Percentiles rank a stretch among this genome's conserved stretches.
These are phyloP conservation scores for Lutjanus argentimaculatus DNA, from an alignment of 2,797 vertebrate genomes.

Conservation along the genomic window DNA sequence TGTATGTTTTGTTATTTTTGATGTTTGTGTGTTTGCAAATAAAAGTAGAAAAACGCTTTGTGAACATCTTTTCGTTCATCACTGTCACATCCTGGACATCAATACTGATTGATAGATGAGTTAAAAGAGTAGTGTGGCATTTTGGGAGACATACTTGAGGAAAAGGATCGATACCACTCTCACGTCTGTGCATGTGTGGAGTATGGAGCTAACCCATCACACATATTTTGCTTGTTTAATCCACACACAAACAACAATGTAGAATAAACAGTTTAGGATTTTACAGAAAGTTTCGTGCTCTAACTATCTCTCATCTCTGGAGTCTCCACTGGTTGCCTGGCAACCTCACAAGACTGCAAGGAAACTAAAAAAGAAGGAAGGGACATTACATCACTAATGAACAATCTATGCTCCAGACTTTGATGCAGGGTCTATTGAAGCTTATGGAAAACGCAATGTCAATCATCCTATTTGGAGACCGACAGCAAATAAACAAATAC, in stretches of 20 bases:
- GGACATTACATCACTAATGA: too few species aligned
- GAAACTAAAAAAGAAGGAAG: too few species aligned
- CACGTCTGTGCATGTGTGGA: background rate
- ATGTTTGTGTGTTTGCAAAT: slow-evolving; percentile 81
- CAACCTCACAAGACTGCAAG: slow-evolving; percentile 14
- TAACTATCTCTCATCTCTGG: slow-evolving; percentile 7
- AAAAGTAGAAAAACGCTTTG: slow-evolving; percentile 69
- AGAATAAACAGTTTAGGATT: slow-evolving; percentile 18
- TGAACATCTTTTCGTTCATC: slow-evolving; percentile 16
- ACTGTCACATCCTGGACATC: background rate
- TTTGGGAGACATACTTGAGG: background rate
- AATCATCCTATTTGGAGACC: too few species aligned
- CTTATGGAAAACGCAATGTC: too few species aligned
- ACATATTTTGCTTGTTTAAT: background rate
- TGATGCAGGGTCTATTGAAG: too few species aligned
- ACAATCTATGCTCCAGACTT: too few species aligned
- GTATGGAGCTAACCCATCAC: background rate
- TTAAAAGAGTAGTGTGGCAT: background rate
- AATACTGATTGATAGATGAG: background rate
- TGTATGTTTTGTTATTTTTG: slow-evolving; percentile 73
- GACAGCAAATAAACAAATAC: too few species aligned
- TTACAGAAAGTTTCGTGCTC: background rate
- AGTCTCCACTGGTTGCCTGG: background rate
- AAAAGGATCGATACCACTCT: background rate
- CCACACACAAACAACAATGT: slow-evolving; percentile 16